A percentile compares a stretch with the other conserved stretches of the same genome.
Conservation (phyloP, 2,888 invertebrate genomes). For the Vesta saturnalis region DNA sequence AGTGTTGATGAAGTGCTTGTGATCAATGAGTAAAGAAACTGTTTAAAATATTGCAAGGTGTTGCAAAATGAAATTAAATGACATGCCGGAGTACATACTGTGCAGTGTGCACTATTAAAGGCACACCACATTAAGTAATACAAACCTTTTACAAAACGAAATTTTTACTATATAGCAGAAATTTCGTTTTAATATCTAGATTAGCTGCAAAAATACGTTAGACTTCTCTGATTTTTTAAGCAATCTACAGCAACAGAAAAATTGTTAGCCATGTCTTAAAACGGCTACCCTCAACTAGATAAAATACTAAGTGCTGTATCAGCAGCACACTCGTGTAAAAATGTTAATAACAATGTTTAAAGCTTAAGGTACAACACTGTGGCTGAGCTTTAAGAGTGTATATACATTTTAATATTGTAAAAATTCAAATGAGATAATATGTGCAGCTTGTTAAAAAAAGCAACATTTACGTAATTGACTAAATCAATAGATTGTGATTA, state of each 20-base stretch:
- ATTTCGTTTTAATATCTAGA: slow-evolving; percentile 2
- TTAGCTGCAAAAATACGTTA: slow-evolving; percentile 16
- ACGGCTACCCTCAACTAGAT: slow-evolving; percentile 1
- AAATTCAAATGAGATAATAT: too few species aligned
- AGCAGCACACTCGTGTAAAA: not conserved
- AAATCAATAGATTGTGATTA: too few species aligned
- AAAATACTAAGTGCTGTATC: not conserved
- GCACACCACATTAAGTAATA: slow-evolving; percentile 7
- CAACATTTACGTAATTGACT: too few species aligned
- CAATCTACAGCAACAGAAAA: not conserved
- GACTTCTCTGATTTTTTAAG: not conserved
- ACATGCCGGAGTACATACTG: not conserved
- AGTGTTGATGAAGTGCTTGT: not conserved
- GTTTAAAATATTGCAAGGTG: not conserved
- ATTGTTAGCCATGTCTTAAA: slow-evolving; percentile 7
- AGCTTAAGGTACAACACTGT: not conserved
- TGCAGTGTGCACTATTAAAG: not conserved
- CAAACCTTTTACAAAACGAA: slow-evolving; percentile 21
- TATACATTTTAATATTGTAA: too few species aligned
- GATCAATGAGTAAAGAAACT: too few species aligned
- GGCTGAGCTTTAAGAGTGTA: too few species aligned
- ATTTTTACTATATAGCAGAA: slow-evolving; percentile 12
- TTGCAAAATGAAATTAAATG: slow-evolving; percentile 15
- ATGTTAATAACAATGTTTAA: too few species aligned
- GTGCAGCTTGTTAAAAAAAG: too few species aligned